Base-by-base conservation (phyloP, 2,113 vertebrate genomes). In the Bubalus kerabau region DNA sequence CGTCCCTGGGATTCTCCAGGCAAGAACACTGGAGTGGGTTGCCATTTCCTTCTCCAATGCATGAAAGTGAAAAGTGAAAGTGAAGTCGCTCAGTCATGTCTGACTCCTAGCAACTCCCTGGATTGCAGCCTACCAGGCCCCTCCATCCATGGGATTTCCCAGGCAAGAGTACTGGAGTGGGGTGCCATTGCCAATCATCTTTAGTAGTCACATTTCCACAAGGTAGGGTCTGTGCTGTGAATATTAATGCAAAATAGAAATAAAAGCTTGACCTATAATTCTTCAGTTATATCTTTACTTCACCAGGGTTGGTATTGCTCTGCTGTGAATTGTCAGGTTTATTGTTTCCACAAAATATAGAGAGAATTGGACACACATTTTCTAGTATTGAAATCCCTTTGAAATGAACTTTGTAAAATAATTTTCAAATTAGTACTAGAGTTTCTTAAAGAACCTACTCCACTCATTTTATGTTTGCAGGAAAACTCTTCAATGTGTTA, bases 171-270 rank as follows among this genome's bases (percentile, higher is more conserved):
- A 46, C 43, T 46, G 43, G 43, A 46, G 6, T 7, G 43, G 6
- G 43, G 43, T 46, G 43, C 43, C 43, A 46, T 46, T 46, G 43
- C 43, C 54, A 86, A 86, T 83, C 15, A 95, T 93, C 95, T 97
- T 40, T 89, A 15, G n/a, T 90, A 48, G 96, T 60, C 62, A 74
- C 48, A 85, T 96, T 97, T 16, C 59, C 9, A 96, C 21, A 93
- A 28, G 15, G 8, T 2, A 93, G 87, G 59, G 40, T 1, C 43
- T 97, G 12, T 80, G 15, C 46, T 48, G 5, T 48, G 0, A 62
- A 1, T 46, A 43, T 82, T 76, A 14, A 16, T 1, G 52, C 56
- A 92, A 94, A 46, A 83, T 17, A 28, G 32, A 13, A 95, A 23
- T 46, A 94, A 94, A 54, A 48, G 0, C 1, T 80, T 95, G 82